These are phyloP conservation scores for Lamellibrachia satsuma DNA, from an alignment of 2,888 invertebrate species.

Conservation along the genomic window DNA sequence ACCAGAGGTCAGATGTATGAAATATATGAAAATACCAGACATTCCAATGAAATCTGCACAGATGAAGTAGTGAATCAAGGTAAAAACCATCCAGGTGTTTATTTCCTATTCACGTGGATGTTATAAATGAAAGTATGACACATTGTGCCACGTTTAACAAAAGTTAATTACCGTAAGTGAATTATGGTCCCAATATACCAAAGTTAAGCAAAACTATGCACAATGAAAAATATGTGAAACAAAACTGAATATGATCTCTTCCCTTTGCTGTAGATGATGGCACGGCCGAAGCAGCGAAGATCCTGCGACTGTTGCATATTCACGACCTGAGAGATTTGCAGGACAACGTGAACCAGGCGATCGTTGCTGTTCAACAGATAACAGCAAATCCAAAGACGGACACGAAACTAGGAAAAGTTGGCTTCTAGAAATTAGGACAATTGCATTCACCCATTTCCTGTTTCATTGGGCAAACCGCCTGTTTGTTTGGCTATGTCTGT, in stretches of 20 bases:
- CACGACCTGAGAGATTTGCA: constrained; percentile 87
- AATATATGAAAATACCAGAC: no score
- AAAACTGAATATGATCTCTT: neutral
- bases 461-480: neutral
- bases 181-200: no score
- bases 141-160: no score
- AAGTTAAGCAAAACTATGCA: no score
- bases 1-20: no score
- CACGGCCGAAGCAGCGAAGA: constrained; percentile 71
- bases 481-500: neutral
- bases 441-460: neutral
- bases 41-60: no score
- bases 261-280: constrained; percentile 56
- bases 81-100: no score
- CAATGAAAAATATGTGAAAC: no score
- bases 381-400: constrained; percentile 98
- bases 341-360: constrained; percentile 91
- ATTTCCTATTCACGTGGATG: no score
- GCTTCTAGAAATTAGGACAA: constrained; percentile 60
- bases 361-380: constrained; percentile 89
- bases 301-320: constrained; percentile 82
- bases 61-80: no score
- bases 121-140: no score
- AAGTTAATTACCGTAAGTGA: no score
- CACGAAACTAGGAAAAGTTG: constrained; percentile 91